Evolutionary conservation across 1,140 invertebrate species (phyloP).

Genomic region (Luehdorfia chinensis): DNA sequence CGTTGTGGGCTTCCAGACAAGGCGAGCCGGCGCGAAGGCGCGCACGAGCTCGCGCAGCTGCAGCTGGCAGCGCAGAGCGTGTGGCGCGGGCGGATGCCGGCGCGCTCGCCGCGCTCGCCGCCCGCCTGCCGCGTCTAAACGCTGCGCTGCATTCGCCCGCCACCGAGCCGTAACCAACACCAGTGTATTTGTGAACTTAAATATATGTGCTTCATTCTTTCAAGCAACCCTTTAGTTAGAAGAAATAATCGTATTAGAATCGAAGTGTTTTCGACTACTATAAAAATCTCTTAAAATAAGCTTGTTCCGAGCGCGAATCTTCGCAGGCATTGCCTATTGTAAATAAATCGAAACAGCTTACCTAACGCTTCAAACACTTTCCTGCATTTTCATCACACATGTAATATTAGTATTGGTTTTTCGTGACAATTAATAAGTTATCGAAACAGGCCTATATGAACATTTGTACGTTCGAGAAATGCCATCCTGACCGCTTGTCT

Average conservation of each 20-base stretch:
- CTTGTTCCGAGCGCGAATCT: slow-evolving; percentile 26
- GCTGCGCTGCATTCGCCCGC: too few species aligned
- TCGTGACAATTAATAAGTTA: slow-evolving; percentile 34
- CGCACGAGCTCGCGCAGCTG: slow-evolving; percentile 40
- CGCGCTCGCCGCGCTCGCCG: slow-evolving; percentile 59
- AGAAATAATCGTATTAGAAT: slow-evolving; percentile 27
- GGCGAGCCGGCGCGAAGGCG: slow-evolving; percentile 42
- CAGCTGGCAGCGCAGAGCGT: slow-evolving; percentile 39
- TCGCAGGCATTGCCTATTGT: slow-evolving; percentile 24
- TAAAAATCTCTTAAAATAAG: slow-evolving; percentile 37
- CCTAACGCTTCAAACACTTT: slow-evolving; percentile 56
- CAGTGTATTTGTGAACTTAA: slow-evolving; percentile 26
- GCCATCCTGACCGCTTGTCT: too few species aligned
- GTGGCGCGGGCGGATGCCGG: slow-evolving; percentile 55
- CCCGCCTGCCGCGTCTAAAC: slow-evolving; percentile 62
- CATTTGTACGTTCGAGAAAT: background rate
- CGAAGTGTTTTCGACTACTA: slow-evolving; percentile 26
- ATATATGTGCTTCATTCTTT: slow-evolving; percentile 39
- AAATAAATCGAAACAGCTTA: slow-evolving; percentile 57
- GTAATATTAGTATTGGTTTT: slow-evolving; percentile 42
- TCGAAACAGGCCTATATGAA: slow-evolving; percentile 43
- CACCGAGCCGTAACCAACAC: slow-evolving; percentile 20
- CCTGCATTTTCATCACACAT: slow-evolving; percentile 52
- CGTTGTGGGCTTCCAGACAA: slow-evolving; percentile 40
- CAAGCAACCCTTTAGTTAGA: slow-evolving; percentile 33